Evolutionary conservation across 2,797 vertebrate species (phyloP), one percentile per base, ranked within the genome.

Genomic region (Lutjanus campechanus): DNA sequence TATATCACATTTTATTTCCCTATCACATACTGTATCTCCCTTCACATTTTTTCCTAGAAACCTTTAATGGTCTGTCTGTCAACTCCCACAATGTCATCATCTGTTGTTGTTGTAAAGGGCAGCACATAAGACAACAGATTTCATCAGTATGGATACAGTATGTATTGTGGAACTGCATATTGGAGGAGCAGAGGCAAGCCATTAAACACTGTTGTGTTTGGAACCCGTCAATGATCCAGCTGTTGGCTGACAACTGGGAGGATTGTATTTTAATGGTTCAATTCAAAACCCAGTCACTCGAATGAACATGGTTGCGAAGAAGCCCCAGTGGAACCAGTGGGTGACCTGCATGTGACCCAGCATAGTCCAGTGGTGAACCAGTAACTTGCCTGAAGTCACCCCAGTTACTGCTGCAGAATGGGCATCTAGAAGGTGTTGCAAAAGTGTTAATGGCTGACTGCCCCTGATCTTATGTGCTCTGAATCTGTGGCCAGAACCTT

Each of bases 41-140:
- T 60, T 73, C 58, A 55, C 40, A 58, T 41, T 67, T 77, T 77
- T 86, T 81, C 61, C 13, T 13, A 53, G 86, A 59, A 83, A 79
- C 17, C 43, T 22, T 62, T 66, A 8, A 68, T 55, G 12, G 47
- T 59, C 36, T 64, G 59, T 76, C 50, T 36, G 29, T 36, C 29
- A 53, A 79, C 65, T 69, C 59, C 46, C 55, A 67, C 50, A 63
- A 29, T 77, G 22, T 72, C 29, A 79, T 60, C 67, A 69, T 58
- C 25, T 61, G 22, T 51, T 58, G 11, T 54, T 36, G 22, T 62
- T 77, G 53, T 29, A 29, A 54, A 12, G 41, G 5, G 60, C 20
- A 54, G 13, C 1, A 29, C 43, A 36, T 36, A 5, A 36, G 29
- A 36, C 29, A 36, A 36, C 5, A 36, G 29, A 36, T 4, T 36